Evolutionary conservation across 1,140 invertebrate species (phyloP).

Genomic region (Drosophila arawakana): DNA sequence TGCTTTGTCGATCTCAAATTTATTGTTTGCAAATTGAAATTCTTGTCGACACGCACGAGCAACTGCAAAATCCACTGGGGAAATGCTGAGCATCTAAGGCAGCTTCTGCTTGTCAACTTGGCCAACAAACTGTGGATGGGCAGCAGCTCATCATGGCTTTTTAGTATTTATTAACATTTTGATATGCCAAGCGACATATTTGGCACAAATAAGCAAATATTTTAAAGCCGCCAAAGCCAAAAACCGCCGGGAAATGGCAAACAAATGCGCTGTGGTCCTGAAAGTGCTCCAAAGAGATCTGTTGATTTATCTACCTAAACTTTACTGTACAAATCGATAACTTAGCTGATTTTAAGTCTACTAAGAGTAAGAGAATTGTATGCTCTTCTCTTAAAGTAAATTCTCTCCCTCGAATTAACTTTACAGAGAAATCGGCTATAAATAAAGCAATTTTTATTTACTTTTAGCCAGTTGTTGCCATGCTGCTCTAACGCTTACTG

Average conservation of each 20-base stretch:
- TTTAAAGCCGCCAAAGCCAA: slow-evolving; percentile 40
- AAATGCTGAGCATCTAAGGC: slow-evolving; percentile 36
- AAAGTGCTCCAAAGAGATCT: background rate
- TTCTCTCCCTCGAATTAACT: too few relatives aligned
- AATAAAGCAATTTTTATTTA: too few relatives aligned
- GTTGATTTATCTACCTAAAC: background rate
- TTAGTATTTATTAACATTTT: slow-evolving; percentile 75
- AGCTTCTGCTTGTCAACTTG: slow-evolving; percentile 51
- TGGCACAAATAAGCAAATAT: slow-evolving; percentile 57
- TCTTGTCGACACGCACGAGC: slow-evolving; percentile 81
- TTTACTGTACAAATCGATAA: too few relatives aligned
- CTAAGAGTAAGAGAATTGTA: too few relatives aligned
- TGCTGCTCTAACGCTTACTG: too few relatives aligned
- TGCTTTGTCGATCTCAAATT: slow-evolving; percentile 63
- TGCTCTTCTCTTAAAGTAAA: too few relatives aligned
- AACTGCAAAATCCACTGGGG: slow-evolving; percentile 66
- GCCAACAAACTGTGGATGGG: slow-evolving; percentile 39
- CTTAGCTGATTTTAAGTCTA: too few relatives aligned
- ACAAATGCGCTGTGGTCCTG: background rate
- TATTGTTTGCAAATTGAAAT: slow-evolving; percentile 82
- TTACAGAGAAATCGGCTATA: too few relatives aligned
- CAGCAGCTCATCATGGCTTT: slow-evolving; percentile 64
- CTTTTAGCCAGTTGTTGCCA: too few relatives aligned
- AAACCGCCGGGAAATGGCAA: slow-evolving; percentile 11
- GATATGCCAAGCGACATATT: slow-evolving; percentile 62